Evolutionary conservation across 2,113 vertebrate genomes (phyloP).

Genomic region (Scolopax mira): DNA sequence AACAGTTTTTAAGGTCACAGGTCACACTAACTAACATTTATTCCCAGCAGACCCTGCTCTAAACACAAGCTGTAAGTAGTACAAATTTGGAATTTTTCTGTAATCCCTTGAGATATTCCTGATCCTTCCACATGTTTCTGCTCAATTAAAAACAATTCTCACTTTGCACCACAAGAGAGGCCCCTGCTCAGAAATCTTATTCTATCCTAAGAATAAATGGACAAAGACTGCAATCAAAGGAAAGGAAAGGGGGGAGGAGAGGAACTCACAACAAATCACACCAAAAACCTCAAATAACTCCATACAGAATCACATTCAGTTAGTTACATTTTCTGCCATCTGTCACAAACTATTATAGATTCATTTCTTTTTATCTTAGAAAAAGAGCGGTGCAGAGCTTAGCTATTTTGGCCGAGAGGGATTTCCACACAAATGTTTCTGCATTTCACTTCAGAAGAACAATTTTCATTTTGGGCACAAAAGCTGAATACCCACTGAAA

Average conservation of each 20-base stretch:
- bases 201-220: conserved; percentile 74
- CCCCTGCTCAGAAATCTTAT: conserved; percentile 73
- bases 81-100: conserved; percentile 90
- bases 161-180: conserved; percentile 80
- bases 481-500: conserved; percentile 6
- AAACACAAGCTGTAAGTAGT: conserved; percentile 95
- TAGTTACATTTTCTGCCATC: conserved; percentile 71
- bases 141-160: conserved; percentile 98
- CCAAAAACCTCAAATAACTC: conserved; percentile 76
- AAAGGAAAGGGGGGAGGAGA: conserved; percentile 66
- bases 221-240: conserved; percentile 77
- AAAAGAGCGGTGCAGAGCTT: conserved; percentile 44
- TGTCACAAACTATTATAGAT: conserved; percentile 58
- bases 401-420: conserved; percentile 49
- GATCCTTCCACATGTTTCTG: conserved; percentile 99
- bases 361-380: conserved; percentile 55
- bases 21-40: conserved; percentile 99
- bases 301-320: conserved; percentile 69
- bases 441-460: conserved; percentile 30
- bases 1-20: conserved; percentile 97
- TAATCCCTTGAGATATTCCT: conserved; percentile 99
- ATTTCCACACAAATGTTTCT: conserved; percentile 61
- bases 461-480: conserved; percentile 12
- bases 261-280: conserved; percentile 75
- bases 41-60: conserved; percentile 98